Evolutionary conservation across 1,140 invertebrate species (phyloP).

Genomic region (Zaprionus camerounensis): DNA sequence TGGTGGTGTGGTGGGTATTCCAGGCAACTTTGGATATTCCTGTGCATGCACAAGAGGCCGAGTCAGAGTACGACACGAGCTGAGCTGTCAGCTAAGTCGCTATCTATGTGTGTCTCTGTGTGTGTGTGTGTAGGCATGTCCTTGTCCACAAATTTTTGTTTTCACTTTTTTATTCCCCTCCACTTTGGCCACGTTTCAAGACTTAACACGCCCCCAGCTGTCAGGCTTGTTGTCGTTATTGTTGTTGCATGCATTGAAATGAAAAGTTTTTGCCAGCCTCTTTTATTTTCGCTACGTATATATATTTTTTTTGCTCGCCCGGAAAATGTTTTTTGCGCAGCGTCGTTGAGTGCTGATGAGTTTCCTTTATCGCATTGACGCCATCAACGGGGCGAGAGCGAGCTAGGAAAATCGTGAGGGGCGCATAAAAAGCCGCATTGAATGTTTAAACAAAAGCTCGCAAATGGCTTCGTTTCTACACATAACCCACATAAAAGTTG

Average conservation of each 20-base stretch:
- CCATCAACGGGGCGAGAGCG: conserved; percentile 20
- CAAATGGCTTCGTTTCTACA: conserved; percentile 52
- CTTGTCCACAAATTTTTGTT: conserved; percentile 48
- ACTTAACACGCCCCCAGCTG: conserved; percentile 35
- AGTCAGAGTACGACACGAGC: conserved; percentile 6
- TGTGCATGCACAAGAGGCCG: conserved; percentile 38
- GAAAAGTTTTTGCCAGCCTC: conserved; percentile 41
- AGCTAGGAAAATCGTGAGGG: conserved; percentile 31
- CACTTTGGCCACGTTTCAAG: conserved; percentile 41
- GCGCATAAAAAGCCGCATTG: conserved; percentile 46
- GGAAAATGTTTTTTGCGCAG: conserved; percentile 42
- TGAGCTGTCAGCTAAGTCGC: conserved; percentile 14
- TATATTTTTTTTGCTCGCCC: conserved; percentile 17
- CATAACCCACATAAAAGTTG: conserved; percentile 51
- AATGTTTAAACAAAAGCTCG: conserved; percentile 51
- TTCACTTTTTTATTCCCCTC: conserved; percentile 43
- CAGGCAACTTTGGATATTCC: conserved; percentile 28
- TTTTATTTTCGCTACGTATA: background rate
- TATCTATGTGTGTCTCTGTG: background rate
- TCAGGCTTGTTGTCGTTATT: background rate
- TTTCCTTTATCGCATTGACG: conserved; percentile 53
- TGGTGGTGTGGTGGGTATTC: conserved; percentile 24
- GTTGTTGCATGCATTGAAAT: conserved; percentile 44
- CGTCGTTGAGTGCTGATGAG: conserved; percentile 33
- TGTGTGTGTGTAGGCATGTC: conserved; percentile 26